Evolutionary conservation across 2,888 invertebrate genomes (phyloP).

Genomic region (Tyria jacobaeae): DNA sequence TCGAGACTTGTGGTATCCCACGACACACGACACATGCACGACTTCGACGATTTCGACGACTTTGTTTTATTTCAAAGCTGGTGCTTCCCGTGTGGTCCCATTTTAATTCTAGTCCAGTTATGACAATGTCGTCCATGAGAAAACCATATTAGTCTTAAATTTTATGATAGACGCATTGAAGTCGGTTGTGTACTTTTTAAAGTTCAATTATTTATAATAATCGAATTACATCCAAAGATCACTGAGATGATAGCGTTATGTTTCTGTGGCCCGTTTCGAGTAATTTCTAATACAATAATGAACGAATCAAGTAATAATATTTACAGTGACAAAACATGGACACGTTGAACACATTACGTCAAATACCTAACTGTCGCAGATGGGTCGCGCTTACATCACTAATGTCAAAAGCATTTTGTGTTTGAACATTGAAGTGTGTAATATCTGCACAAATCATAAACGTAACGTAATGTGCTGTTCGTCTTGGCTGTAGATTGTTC

Average conservation of each 20-base stretch:
- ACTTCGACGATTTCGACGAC: too few relatives aligned
- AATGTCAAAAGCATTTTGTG: conserved; percentile 4
- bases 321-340: background rate
- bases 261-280: background rate
- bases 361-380: conserved; percentile 24
- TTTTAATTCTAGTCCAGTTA: too few relatives aligned
- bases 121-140: too few relatives aligned
- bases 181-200: too few relatives aligned
- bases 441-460: conserved; percentile 4
- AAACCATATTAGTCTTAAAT: too few relatives aligned
- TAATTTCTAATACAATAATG: background rate
- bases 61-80: too few relatives aligned
- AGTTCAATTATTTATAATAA: too few relatives aligned
- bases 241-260: background rate
- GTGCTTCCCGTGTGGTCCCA: too few relatives aligned
- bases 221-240: too few relatives aligned
- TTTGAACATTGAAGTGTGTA: conserved; percentile 9
- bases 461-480: background rate
- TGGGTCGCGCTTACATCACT: conserved; percentile 35
- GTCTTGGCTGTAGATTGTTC: background rate
- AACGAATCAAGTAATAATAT: conserved; percentile 10
- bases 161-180: too few relatives aligned
- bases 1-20: too few relatives aligned
- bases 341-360: conserved; percentile 31
- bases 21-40: too few relatives aligned